phyloP scores from a whole-genome alignment of 2,113 vertebrate species.

The Catharus minimus region DNA sequence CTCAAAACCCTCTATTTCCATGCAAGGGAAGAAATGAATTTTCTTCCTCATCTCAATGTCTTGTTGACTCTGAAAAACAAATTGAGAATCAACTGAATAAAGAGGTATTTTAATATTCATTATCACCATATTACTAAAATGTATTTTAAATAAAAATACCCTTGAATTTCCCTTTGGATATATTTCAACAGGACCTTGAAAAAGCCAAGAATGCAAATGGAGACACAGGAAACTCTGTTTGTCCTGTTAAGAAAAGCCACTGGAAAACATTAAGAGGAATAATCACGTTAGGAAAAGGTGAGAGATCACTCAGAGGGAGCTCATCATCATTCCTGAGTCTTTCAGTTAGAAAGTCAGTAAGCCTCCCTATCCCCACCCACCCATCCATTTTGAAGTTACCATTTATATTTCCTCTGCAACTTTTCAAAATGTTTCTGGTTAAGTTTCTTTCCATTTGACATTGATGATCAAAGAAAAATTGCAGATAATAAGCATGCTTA shows the following conservation, averaged over 20 bases:
- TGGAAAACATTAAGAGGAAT: conserved; percentile 77
- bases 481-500: conserved; percentile 15
- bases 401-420: not conserved
- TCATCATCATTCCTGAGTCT: not conserved
- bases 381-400: not conserved
- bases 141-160: not conserved
- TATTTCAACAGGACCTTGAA: conserved; percentile 60
- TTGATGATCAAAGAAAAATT: not conserved
- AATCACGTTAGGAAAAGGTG: conserved; percentile 77
- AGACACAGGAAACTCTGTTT: conserved; percentile 47
- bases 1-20: conserved; percentile 60
- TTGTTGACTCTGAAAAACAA: conserved; percentile 16
- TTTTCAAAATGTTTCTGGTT: conserved; percentile 32
- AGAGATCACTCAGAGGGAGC: not conserved
- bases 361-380: not conserved
- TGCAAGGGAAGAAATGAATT: conserved; percentile 54
- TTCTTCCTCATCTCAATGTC: not conserved
- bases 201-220: conserved; percentile 35
- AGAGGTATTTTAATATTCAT: conserved; percentile 66
- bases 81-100: conserved; percentile 33
- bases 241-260: conserved; percentile 71
- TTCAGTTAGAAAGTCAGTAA: not conserved
- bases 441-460: not conserved
- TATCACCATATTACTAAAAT: not conserved
- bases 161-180: not conserved